Conservation (phyloP, 2,797 vertebrate genomes). For the Manis pentadactyla region DNA sequence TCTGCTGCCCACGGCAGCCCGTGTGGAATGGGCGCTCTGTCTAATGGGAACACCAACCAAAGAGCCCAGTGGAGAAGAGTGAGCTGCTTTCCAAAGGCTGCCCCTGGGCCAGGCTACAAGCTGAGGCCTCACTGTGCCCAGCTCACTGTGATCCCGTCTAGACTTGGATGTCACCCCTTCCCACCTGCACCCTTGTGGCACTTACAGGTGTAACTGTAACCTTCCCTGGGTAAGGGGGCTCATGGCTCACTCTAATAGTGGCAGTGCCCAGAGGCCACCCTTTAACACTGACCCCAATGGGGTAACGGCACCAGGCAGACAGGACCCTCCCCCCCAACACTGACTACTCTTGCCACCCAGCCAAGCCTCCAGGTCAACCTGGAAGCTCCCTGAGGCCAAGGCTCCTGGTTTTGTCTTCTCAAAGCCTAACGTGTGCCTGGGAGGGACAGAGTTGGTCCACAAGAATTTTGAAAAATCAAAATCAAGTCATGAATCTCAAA, state of each 20-base stretch:
- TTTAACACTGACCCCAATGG: background rate
- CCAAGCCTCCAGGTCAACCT: background rate
- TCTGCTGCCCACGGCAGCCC: background rate
- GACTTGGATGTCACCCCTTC: background rate
- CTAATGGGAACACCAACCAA: background rate
- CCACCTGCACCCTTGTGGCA: background rate
- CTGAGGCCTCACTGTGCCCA: background rate
- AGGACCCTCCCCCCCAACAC: background rate
- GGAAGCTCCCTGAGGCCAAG: background rate
- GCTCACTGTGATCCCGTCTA: background rate
- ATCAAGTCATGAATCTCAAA: background rate
- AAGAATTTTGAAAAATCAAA: background rate
- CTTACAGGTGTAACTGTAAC: background rate
- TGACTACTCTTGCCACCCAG: too few relatives aligned
- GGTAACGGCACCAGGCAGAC: background rate
- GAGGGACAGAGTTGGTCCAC: background rate
- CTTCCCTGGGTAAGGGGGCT: too few relatives aligned
- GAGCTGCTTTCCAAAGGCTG: background rate
- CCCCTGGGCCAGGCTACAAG: background rate
- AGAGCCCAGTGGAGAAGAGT: background rate
- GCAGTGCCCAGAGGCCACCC: background rate
- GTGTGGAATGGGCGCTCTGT: accelerated
- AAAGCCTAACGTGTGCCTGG: background rate
- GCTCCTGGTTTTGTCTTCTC: background rate
- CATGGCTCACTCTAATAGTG: too few relatives aligned